Evolutionary conservation across 2,888 invertebrate genomes (phyloP), one percentile per base, ranked within the genome.

Genomic region (Eilema griseolum): DNA sequence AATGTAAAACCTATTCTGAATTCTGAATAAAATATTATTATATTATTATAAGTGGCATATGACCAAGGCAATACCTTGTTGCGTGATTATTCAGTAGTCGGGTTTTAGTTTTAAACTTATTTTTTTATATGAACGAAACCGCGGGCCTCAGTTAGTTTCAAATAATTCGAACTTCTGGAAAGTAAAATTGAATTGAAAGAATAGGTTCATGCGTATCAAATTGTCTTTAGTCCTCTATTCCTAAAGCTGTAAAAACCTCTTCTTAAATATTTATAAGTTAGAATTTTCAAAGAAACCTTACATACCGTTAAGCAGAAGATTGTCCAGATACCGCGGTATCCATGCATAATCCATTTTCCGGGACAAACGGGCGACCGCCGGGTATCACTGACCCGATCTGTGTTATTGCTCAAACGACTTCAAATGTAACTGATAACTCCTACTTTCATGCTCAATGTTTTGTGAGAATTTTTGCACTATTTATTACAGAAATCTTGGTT

Each of bases 361-460:
- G 82, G 76, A 83, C 76, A 83, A 76, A 79, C 76, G 80, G 71
- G 56, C 66, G 74, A 67, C 61, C 71, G 72, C 61, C n/a, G 65
- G 70, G 52, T 88, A 88, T 88, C 88, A 73, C 69, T 80, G 85
- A 85, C 86, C 87, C 84, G 70, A 88, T 88, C 87, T 88, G 70
- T 80, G 80, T 84, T 87, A 87, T 85, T 84, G 83, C 84, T 81
- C 78, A 77, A 82, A 84, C 78, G 80, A 78, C 83, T 82, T 75
- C 78, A 76, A 84, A 81, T 80, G 74, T 72, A 74, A 80, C 80
- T 80, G 82, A 83, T 82, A 80, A 80, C 80, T 81, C 69, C 65
- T 76, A 79, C 76, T 80, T 79, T 74, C 70, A 62, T 74, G 71
- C 79, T 74, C 67, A 72, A 77, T 79, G 73, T 78, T 72, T 77